Conservation (phyloP, 2,113 vertebrate species). For the Gnathonemus echidnorhynchus region DNA sequence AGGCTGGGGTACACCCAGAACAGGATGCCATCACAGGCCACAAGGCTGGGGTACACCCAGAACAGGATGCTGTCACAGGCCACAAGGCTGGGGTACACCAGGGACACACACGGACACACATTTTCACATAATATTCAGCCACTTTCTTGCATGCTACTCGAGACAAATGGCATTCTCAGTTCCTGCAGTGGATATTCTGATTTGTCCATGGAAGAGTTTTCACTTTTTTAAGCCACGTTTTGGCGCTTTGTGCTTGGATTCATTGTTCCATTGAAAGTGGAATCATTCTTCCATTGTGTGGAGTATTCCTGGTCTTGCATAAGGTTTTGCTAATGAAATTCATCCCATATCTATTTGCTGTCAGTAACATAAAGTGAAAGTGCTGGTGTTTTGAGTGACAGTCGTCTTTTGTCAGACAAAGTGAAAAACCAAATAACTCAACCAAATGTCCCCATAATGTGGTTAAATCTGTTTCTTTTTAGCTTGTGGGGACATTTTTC, state of each 20-base stretch:
- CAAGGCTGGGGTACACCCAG: too few relatives aligned
- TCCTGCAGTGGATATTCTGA: neutral
- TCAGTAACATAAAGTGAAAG: neutral
- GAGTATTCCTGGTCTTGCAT: neutral
- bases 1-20: too few relatives aligned
- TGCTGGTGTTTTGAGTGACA: neutral
- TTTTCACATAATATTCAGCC: neutral
- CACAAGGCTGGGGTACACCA: neutral
- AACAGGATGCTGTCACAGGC: too few relatives aligned
- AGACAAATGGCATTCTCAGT: neutral
- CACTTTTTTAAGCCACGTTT: neutral
- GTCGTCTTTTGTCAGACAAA: neutral
- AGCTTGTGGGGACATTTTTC: neutral
- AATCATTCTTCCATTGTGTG: neutral
- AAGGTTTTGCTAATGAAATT: neutral
- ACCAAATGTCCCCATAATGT: neutral
- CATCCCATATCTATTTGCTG: neutral
- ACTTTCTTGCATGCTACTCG: neutral
- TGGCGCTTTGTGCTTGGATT: neutral
- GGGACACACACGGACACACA: neutral
- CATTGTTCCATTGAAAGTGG: neutral
- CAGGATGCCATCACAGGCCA: too few relatives aligned
- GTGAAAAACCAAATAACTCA: neutral
- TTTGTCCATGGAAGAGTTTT: neutral
- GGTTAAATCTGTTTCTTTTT: neutral